Evolutionary conservation across 2,113 vertebrate species (phyloP).

Genomic region (Platichthys flesus): DNA sequence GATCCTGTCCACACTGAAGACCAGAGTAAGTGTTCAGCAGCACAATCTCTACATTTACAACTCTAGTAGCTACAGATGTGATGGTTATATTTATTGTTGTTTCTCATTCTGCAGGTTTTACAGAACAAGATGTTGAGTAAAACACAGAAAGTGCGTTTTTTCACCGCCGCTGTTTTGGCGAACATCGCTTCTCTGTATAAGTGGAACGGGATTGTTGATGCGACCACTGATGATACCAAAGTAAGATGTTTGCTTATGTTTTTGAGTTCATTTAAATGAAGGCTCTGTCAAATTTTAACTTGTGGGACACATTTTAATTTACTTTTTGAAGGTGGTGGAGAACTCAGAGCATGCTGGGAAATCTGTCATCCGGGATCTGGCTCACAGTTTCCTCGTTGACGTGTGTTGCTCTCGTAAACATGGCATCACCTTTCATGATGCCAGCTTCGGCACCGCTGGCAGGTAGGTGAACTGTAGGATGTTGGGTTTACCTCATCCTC

Average conservation of each 20-base stretch:
- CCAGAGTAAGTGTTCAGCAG: constrained; percentile 80
- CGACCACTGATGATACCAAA: constrained; percentile 72
- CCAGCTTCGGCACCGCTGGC: constrained; percentile 89
- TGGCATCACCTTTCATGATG: constrained; percentile 93
- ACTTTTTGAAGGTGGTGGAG: constrained; percentile 54
- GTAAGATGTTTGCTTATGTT: constrained; percentile 68
- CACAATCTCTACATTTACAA: neutral
- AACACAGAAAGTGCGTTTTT: constrained; percentile 96
- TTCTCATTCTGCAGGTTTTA: constrained; percentile 84
- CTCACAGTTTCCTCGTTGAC: constrained; percentile 90
- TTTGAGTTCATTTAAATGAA: neutral
- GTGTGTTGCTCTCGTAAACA: constrained; percentile 94
- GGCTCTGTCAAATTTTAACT: neutral
- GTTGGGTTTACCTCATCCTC: neutral
- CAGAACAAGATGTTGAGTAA: constrained; percentile 90
- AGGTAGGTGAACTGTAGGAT: constrained; percentile 75
- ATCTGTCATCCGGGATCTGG: constrained; percentile 85
- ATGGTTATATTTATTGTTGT: neutral
- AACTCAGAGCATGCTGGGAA: constrained; percentile 80
- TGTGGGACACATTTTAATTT: no score
- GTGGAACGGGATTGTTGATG: constrained; percentile 93
- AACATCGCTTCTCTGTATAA: constrained; percentile 89
- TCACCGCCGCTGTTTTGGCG: constrained; percentile 85
- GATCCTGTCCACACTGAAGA: constrained; percentile 89
- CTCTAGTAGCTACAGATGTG: neutral